Conservation (phyloP, 2,113 vertebrate species). For the Gila orcuttii region DNA sequence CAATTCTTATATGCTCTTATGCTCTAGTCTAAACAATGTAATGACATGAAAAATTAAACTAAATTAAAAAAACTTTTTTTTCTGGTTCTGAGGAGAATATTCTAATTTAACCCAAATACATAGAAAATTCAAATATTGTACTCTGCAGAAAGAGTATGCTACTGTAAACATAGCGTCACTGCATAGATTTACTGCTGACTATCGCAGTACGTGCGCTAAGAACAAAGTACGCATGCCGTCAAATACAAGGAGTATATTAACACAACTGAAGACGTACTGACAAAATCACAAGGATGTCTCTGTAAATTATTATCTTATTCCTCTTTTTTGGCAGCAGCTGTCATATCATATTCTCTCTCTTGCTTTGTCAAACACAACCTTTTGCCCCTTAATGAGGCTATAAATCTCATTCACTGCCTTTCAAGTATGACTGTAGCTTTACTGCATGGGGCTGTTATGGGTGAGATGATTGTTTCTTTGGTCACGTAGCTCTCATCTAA, state of each 20-base stretch:
- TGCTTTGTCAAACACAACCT: constrained; percentile 35
- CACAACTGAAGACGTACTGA: not conserved
- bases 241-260: not conserved
- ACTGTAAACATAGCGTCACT: not conserved
- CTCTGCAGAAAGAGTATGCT: not conserved
- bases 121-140: not conserved
- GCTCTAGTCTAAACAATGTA: too few relatives aligned
- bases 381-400: constrained; percentile 41
- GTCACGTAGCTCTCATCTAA: constrained; percentile 14
- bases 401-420: constrained; percentile 26
- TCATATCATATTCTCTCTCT: constrained; percentile 8
- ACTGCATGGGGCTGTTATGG: not conserved
- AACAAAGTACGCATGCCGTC: not conserved
- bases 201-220: not conserved
- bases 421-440: constrained; percentile 8
- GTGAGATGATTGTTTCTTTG: constrained; percentile 35
- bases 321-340: not conserved
- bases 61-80: too few relatives aligned
- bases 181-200: not conserved
- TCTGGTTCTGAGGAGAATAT: not conserved
- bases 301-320: constrained; percentile 3
- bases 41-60: too few relatives aligned
- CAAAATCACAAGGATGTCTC: not conserved
- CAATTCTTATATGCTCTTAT: too few relatives aligned
- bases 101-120: not conserved